Percentiles rank a stretch among this genome's conserved stretches.
Evolutionary conservation across 2,888 invertebrate species (phyloP).

Genomic region (Ecliptopera silaceata): DNA sequence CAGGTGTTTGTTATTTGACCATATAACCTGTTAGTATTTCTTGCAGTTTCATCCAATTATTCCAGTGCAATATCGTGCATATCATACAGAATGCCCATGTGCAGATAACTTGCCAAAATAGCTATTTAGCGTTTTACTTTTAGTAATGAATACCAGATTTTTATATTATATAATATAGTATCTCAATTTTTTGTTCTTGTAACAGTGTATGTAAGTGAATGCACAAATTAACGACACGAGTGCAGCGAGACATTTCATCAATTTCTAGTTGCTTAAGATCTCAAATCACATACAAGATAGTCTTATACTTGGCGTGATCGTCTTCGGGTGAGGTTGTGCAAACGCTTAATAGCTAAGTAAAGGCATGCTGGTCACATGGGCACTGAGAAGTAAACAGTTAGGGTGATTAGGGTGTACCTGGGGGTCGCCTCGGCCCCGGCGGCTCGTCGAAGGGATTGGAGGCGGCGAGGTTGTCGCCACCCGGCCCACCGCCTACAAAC

Average conservation of each 20-base stretch:
- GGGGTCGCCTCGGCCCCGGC: conserved; percentile 81
- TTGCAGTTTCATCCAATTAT: conserved; percentile 8
- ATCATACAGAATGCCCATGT: background rate
- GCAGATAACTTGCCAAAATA: background rate
- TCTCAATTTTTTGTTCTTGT: background rate
- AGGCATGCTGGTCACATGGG: background rate
- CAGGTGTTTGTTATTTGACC: background rate
- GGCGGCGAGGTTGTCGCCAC: conserved; percentile 90
- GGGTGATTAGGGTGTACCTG: conserved; percentile 68
- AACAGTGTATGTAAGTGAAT: too few species aligned
- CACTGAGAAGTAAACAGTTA: conserved; percentile 2
- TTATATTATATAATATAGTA: too few species aligned
- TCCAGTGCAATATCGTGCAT: conserved; percentile 7
- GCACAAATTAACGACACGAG: too few species aligned
- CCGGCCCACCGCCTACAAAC: conserved; percentile 80
- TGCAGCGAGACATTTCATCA: too few species aligned
- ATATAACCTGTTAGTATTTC: conserved; percentile 4
- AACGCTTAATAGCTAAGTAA: background rate
- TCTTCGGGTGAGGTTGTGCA: background rate
- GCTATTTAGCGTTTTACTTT: background rate
- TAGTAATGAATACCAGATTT: too few species aligned
- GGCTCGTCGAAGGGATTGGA: conserved; percentile 94
- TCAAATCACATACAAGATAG: too few species aligned
- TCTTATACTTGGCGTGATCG: too few species aligned
- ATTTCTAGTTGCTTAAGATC: too few species aligned